Conservation (phyloP, 1,140 invertebrate genomes). For the Drosophila varians region DNA sequence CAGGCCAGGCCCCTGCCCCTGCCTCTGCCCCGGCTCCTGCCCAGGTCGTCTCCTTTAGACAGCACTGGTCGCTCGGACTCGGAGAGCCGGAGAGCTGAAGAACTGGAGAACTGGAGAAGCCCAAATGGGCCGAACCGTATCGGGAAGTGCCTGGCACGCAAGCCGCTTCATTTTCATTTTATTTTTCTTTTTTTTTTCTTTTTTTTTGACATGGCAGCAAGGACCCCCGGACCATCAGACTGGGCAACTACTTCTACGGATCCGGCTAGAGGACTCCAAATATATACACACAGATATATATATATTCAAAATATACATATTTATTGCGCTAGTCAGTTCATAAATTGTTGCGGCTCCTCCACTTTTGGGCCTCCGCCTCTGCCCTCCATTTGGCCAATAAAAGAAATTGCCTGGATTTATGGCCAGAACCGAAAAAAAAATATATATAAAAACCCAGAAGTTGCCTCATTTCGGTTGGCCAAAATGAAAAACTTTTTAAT, state of each 20-base stretch:
- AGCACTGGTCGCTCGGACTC: slow-evolving; percentile 69
- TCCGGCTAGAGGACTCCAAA: slow-evolving; percentile 49
- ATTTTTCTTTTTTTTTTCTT: slow-evolving; percentile 5
- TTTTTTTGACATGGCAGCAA: slow-evolving; percentile 71
- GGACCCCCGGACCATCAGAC: slow-evolving; percentile 48
- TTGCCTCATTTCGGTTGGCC: slow-evolving; percentile 38
- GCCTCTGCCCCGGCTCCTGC: slow-evolving; percentile 4
- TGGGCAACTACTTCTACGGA: slow-evolving; percentile 73
- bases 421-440: slow-evolving; percentile 2
- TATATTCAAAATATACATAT: slow-evolving; percentile 35
- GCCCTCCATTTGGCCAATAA: slow-evolving; percentile 29
- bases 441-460: slow-evolving; percentile 6
- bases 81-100: slow-evolving; percentile 4
- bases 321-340: slow-evolving; percentile 68
- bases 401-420: slow-evolving; percentile 53
- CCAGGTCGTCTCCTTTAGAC: neutral
- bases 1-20: slow-evolving; percentile 2
- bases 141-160: slow-evolving; percentile 72
- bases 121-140: slow-evolving; percentile 54
- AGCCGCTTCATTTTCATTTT: slow-evolving; percentile 16
- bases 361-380: neutral
- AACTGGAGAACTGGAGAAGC: neutral
- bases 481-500: slow-evolving; percentile 66
- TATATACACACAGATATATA: slow-evolving; percentile 28
- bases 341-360: slow-evolving; percentile 70